Percentiles rank a stretch among this genome's conserved stretches.
These are phyloP conservation scores for Scarus forsteni DNA, from an alignment of 2,797 vertebrate genomes.

Conservation along the genomic window DNA sequence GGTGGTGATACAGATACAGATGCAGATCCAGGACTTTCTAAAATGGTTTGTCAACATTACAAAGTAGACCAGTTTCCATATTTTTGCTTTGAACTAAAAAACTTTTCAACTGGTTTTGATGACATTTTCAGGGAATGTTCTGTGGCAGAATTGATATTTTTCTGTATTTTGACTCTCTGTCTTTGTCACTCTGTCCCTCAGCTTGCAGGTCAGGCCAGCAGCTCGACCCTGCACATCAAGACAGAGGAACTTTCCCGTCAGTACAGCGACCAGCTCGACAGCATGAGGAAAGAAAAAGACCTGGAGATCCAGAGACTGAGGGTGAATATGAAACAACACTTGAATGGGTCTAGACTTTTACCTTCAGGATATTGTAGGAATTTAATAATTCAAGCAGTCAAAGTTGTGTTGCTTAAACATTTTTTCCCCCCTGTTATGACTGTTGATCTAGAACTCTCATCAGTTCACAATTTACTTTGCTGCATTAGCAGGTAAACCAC, in stretches of 20 bases:
- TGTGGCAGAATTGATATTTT: not conserved
- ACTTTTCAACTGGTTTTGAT: too few species aligned
- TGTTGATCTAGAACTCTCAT: not conserved
- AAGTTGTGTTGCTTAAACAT: not conserved
- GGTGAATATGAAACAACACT: slow-evolving; percentile 71
- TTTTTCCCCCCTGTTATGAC: not conserved
- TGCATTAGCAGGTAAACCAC: not conserved
- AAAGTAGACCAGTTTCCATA: too few species aligned
- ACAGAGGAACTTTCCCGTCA: slow-evolving; percentile 91
- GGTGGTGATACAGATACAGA: too few species aligned
- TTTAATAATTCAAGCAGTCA: not conserved
- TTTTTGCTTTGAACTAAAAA: too few species aligned
- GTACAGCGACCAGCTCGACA: slow-evolving; percentile 89
- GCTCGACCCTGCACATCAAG: slow-evolving; percentile 85
- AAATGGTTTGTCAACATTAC: too few species aligned
- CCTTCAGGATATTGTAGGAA: not conserved
- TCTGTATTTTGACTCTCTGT: not conserved
- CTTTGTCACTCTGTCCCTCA: slow-evolving; percentile 35
- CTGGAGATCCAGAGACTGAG: slow-evolving; percentile 89
- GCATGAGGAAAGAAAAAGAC: slow-evolving; percentile 90
- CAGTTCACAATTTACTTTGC: not conserved
- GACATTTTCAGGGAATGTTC: too few species aligned
- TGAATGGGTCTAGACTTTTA: accelerated
- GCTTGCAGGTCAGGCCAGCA: slow-evolving; percentile 83
- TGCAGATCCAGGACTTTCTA: too few species aligned